Evolutionary conservation across 2,113 vertebrate genomes (phyloP).

Genomic region (Pleuronectes platessa): DNA sequence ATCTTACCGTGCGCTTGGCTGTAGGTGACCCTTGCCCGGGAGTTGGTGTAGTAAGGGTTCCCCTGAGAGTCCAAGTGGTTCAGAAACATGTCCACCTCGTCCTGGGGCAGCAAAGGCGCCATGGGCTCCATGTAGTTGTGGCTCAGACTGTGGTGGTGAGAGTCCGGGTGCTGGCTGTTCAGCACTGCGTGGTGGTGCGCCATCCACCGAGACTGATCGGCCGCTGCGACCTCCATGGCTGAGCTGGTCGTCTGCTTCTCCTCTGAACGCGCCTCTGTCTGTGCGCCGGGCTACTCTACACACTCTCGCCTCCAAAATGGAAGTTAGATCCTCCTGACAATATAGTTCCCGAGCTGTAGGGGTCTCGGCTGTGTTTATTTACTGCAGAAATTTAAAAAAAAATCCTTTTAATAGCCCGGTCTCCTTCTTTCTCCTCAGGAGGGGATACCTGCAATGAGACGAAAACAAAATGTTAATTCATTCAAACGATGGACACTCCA

Average conservation of each 20-base stretch:
- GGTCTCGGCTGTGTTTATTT: constrained; percentile 39
- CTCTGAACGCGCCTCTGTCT: neutral
- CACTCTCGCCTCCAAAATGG: constrained; percentile 41
- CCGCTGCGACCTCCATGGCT: constrained; percentile 92
- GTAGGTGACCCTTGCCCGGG: constrained; percentile 95
- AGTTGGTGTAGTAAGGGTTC: constrained; percentile 97
- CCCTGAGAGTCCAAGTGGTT: constrained; percentile 98
- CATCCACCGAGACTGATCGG: constrained; percentile 99
- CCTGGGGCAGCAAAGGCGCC: constrained; percentile 95
- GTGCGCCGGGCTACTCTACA: constrained; percentile 16
- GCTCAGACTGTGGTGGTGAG: constrained; percentile 94
- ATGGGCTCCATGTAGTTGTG: constrained; percentile 99
- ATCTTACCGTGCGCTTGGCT: constrained; percentile 95
- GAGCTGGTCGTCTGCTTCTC: constrained; percentile 37
- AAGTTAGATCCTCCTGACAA: constrained; percentile 54
- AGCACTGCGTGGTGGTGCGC: constrained; percentile 97
- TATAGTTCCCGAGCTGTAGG: constrained; percentile 46
- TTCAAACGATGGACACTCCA: neutral
- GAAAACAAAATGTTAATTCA: constrained; percentile 50
- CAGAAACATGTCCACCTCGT: constrained; percentile 99
- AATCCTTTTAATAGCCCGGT: constrained; percentile 62
- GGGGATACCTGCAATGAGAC: constrained; percentile 71
- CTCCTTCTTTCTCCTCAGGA: constrained; percentile 42
- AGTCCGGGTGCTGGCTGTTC: constrained; percentile 96
- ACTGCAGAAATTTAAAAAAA: constrained; percentile 45